phyloP scores from a whole-genome alignment of 2,113 vertebrate genomes.

The Amia ocellicauda region DNA sequence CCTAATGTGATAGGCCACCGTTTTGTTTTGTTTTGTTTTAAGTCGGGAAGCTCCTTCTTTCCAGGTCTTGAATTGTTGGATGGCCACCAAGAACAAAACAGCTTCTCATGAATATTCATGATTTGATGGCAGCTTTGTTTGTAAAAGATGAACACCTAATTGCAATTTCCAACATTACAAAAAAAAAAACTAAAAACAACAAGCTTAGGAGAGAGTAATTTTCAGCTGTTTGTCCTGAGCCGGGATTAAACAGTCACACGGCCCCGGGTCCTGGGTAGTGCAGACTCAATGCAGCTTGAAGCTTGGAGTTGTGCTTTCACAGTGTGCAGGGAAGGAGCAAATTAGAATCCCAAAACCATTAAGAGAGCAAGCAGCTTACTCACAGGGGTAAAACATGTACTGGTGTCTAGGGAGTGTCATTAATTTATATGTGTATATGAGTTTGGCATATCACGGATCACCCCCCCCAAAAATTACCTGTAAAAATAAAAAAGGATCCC shows the following conservation, averaged over 20 bases:
- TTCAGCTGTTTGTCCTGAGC: conserved; percentile 17
- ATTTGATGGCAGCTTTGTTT: conserved; percentile 24
- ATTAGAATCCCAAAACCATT: neutral
- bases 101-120: conserved; percentile 51
- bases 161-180: conserved; percentile 21
- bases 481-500: too few species aligned
- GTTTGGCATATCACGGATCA: too few species aligned
- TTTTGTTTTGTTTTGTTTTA: neutral
- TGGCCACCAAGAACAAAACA: conserved; percentile 27
- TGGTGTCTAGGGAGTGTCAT: neutral
- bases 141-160: conserved; percentile 26
- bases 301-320: too few species aligned
- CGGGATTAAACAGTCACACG: neutral
- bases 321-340: too few species aligned
- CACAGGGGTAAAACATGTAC: neutral
- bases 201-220: conserved; percentile 1
- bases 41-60: conserved; percentile 4
- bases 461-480: too few species aligned
- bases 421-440: too few species aligned
- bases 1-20: neutral
- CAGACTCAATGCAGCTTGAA: neutral
- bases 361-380: neutral
- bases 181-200: too few species aligned
- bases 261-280: neutral
- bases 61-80: conserved; percentile 30